Evolutionary conservation across 2,113 vertebrate genomes (phyloP).

Genomic region (Barnardius zonarius): DNA sequence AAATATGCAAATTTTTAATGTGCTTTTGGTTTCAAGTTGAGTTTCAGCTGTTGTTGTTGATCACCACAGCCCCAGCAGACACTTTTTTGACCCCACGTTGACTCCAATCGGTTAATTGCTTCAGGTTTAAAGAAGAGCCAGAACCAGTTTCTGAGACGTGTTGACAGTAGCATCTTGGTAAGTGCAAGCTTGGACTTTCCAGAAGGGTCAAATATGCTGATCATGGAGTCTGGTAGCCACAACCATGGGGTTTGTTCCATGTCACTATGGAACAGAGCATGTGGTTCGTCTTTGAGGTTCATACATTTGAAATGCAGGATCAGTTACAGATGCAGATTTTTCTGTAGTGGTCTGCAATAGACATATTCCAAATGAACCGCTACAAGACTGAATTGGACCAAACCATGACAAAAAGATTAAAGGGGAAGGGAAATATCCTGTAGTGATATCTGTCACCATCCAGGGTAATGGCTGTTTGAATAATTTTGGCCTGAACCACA

Average conservation of each 20-base stretch:
- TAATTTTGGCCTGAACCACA: not conserved
- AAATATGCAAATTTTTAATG: not conserved
- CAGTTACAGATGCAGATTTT: not conserved
- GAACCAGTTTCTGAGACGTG: accelerated
- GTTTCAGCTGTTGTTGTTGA: not conserved
- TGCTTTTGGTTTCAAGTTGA: not conserved
- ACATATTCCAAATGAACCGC: not conserved
- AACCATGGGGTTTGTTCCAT: not conserved
- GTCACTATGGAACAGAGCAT: not conserved
- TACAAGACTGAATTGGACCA: not conserved
- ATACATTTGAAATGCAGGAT: not conserved
- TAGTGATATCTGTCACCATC: not conserved
- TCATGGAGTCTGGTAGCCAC: not conserved
- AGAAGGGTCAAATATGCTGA: not conserved
- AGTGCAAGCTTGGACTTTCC: not conserved
- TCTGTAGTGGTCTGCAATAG: not conserved
- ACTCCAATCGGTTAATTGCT: accelerated
- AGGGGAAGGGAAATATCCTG: not conserved
- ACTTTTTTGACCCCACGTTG: not conserved
- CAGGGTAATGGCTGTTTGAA: not conserved
- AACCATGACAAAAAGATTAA: not conserved
- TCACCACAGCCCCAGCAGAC: not conserved
- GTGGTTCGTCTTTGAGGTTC: not conserved
- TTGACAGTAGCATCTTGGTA: not conserved
- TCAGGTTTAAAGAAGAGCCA: not conserved